Evolutionary conservation across 2,113 vertebrate species (phyloP).

Genomic region (Brachyhypopomus gauderio): DNA sequence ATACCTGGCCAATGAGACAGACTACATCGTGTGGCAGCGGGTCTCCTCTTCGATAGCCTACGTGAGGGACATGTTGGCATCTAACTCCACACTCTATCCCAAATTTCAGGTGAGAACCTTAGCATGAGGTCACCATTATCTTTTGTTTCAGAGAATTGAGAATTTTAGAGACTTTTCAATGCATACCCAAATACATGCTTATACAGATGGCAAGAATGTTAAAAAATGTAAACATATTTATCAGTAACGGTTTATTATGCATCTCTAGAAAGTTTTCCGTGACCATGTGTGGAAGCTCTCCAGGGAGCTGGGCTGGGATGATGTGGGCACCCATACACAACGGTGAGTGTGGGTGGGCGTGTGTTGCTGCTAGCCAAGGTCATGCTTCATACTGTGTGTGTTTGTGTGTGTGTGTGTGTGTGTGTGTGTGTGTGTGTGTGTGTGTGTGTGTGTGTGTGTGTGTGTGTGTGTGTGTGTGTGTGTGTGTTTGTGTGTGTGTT

Average conservation of each 20-base stretch:
- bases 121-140: background rate
- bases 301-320: constrained; percentile 74
- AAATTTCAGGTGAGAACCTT: constrained; percentile 79
- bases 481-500: background rate
- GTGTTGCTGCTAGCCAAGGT: background rate
- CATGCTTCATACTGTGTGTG: background rate
- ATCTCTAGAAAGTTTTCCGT: constrained; percentile 77
- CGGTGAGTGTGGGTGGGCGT: constrained; percentile 58
- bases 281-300: constrained; percentile 74
- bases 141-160: background rate
- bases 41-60: constrained; percentile 80
- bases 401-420: background rate
- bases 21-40: constrained; percentile 86
- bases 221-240: too few species aligned
- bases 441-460: background rate
- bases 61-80: constrained; percentile 83
- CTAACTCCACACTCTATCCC: constrained; percentile 74
- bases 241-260: constrained; percentile 39
- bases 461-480: background rate
- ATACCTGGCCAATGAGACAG: constrained; percentile 78
- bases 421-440: background rate
- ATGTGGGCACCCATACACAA: constrained; percentile 70
- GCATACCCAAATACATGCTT: background rate
- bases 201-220: background rate
- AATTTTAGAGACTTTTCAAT: background rate